Base-by-base conservation (phyloP, 2,797 vertebrate species). In the Phoxinus dragarum region DNA sequence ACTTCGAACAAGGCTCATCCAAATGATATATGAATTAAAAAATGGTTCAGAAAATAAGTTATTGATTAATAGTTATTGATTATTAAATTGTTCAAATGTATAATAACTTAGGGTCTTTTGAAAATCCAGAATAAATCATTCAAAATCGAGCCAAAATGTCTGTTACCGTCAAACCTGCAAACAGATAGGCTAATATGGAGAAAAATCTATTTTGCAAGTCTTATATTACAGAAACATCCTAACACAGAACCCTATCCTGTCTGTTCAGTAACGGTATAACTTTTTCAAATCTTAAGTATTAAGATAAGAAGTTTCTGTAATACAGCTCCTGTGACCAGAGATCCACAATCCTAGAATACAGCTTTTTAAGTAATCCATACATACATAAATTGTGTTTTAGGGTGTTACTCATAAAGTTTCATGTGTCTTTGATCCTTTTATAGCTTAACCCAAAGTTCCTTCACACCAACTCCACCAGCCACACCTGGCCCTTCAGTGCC, bases 401-500 rank as follows among this genome's bases (percentile, higher is more conserved):
- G 10, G 2, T 16, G 11, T n/a, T 47, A 54, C 19, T 73, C 8
- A 61, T 34, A 71, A 40, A 40, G 27, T 73, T 47, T 44, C 12
- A 2, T 75, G 8, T 83, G 56, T 23, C 27, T 36, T 84, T 74
- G 19, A 67, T 17, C 54, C 8, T 47, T 69, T 81, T 42, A 47
- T 92, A 99, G 98, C 94, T 99, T 84, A 95, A 91, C 86, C 98
- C 97, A 11, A 98, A 97, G 91, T 99, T 94, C 92, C 94, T 99
- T 89, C 97, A 99, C 86, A 94, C 96, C 88, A 99, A 99, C 92
- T 99, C 98, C 69, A 99, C 98, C 88, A 99, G 98, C 92, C 98
- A 99, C 93, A 99, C 97, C 36, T 97, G 97, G 97, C 97, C 98
- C 61, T 99, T 99, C 94, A 97, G 98, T 67, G 98, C 98, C 67